Base-by-base conservation (phyloP, 2,888 invertebrate species). In the Thymelicus acteon region DNA sequence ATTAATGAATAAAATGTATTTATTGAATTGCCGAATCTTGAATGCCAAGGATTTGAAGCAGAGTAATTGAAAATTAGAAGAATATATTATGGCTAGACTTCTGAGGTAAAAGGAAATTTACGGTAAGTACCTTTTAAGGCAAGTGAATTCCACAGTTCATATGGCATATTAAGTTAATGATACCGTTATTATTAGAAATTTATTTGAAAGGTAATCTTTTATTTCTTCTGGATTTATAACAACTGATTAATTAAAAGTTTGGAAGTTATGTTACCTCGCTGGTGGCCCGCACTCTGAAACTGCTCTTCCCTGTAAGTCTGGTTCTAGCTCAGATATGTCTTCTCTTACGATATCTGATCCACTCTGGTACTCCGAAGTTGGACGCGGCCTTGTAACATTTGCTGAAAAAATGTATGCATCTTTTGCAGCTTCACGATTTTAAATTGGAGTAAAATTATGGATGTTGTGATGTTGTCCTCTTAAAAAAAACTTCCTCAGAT, bases 271-370 rank as follows among this genome's bases (percentile, higher is more conserved):
- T 92, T 94, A 95, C 95, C 95, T 95, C 60, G 95, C 96, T 2
- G 96, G 96, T 4, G 95, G 96, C 24, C 95, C 95, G 80, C 97
- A 97, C 24, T 94, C 94, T 12, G 71, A 71, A 78, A 85, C 83
- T 10, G 88, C 82, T 66, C 83, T 88, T 39, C 87, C 87, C 52
- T 90, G 89, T 71, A 92, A 79, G 72, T 93, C 93, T 0, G 93
- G 93, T 73, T 95, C 95, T 12, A 95, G 79, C 37, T 95, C 95
- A 0, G 95, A 95, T 13, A 95, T 92, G 72, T 95, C 95, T 79
- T 95, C 95, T 62, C 95, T 82, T 1, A 94, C 94, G 67, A 94
- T 94, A 73, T 94, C 94, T 0, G 94, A 94, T 0, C 94, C 94
- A 72, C 94, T 93, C 75, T 93, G 93, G 72, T 85, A 94, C 70